A percentile compares a stretch with the other conserved stretches of the same genome.
phyloP scores from a whole-genome alignment of 2,797 vertebrate genomes.

The Tiaroga cobitis region DNA sequence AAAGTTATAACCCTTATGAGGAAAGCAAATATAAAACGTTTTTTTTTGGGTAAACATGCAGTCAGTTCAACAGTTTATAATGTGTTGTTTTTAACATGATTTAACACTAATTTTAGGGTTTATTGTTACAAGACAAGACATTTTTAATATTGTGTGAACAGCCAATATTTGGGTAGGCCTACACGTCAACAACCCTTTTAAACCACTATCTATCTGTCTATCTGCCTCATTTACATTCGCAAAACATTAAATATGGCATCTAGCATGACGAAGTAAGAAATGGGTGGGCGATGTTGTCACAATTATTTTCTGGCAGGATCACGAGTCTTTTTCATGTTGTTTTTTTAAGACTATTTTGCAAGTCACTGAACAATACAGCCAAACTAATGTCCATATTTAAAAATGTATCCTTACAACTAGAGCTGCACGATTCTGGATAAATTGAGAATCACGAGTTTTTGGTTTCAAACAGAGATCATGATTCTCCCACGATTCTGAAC shows the following conservation, averaged over 20 bases:
- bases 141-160: background rate
- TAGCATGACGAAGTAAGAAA: background rate
- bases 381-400: background rate
- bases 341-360: background rate
- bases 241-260: background rate
- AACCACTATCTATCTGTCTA: background rate
- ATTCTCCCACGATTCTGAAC: too few relatives aligned
- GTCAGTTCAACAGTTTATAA: background rate
- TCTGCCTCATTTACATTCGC: background rate
- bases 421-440: too few relatives aligned
- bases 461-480: too few relatives aligned
- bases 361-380: background rate
- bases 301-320: background rate
- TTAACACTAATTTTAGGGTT: background rate
- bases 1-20: background rate
- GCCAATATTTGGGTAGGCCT: background rate
- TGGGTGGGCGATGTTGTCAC: background rate
- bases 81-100: background rate
- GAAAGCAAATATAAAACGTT: too few relatives aligned
- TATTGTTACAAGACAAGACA: background rate
- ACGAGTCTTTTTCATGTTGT: background rate
- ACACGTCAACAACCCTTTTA: background rate
- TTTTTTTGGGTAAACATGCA: background rate
- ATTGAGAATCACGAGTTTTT: too few relatives aligned
- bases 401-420: too few relatives aligned